A percentile compares a stretch with the other conserved stretches of the same genome.
These are phyloP conservation scores for Formica exsecta DNA, from an alignment of 1,140 invertebrate species.

Conservation along the genomic window DNA sequence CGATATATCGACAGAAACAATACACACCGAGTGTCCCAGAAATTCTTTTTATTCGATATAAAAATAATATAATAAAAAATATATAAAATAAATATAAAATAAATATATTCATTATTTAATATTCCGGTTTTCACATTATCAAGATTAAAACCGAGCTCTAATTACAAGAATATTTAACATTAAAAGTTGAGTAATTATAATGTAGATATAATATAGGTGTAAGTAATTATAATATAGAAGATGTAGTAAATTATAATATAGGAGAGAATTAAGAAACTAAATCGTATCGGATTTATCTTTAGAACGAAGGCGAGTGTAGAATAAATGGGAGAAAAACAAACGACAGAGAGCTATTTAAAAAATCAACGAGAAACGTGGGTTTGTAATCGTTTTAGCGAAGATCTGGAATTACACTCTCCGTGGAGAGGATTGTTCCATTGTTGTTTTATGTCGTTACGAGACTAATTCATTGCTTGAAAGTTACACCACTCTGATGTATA, in stretches of 20 bases:
- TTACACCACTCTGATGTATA: neutral
- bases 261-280: too few relatives aligned
- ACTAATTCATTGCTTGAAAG: neutral
- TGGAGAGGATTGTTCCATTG: neutral
- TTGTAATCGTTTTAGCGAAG: neutral
- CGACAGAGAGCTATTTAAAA: neutral
- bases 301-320: neutral
- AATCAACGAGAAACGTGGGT: neutral
- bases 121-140: neutral
- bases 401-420: neutral
- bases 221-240: neutral
- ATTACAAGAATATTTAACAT: neutral
- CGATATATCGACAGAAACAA: conserved; percentile 1
- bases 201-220: neutral
- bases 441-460: neutral
- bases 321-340: neutral
- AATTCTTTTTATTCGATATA: neutral
- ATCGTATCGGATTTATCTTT: neutral
- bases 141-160: neutral
- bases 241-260: neutral
- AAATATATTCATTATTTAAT: neutral
- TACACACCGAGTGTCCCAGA: neutral
- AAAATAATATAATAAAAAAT: neutral
- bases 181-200: neutral
- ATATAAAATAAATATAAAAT: neutral